A percentile compares a stretch with the other conserved stretches of the same genome.
Conservation (phyloP, 2,797 vertebrate species). For the Eleutherodactylus coqui region DNA sequence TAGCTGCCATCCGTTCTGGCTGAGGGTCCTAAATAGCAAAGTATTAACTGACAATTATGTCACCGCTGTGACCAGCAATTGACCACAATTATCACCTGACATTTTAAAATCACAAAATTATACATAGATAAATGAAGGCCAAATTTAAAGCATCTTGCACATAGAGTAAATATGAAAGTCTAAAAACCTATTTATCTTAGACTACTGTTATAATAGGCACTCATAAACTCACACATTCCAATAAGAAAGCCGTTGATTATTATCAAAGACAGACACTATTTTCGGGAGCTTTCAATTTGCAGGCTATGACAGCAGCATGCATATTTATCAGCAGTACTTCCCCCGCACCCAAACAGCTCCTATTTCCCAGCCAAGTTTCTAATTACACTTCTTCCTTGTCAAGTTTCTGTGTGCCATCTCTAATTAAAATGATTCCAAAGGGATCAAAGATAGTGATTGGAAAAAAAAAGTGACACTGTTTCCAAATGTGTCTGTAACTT, state of each 20-base stretch:
- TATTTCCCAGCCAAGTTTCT: constrained; percentile 57
- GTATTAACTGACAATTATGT: too few species aligned
- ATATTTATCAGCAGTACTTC: constrained; percentile 63
- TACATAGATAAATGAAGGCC: background rate
- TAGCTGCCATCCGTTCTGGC: too few species aligned
- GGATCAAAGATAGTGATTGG: constrained; percentile 59
- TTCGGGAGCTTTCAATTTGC: constrained; percentile 42
- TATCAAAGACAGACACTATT: constrained; percentile 37
- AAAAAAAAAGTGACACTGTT: constrained; percentile 51
- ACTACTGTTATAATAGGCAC: background rate
- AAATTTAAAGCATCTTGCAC: background rate
- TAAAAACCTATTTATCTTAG: background rate
- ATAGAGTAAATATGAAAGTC: background rate
- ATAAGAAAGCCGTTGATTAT: constrained; percentile 12
- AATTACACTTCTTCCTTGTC: constrained; percentile 62
- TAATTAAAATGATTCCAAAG: constrained; percentile 62
- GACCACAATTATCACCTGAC: too few species aligned
- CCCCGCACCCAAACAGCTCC: constrained; percentile 62
- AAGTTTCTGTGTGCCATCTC: constrained; percentile 54
- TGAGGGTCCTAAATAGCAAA: too few species aligned
- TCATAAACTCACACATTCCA: background rate
- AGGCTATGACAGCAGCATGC: constrained; percentile 54
- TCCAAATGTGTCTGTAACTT: constrained; percentile 49
- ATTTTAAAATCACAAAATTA: too few species aligned
- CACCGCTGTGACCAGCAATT: too few species aligned